A percentile compares a stretch with the other conserved stretches of the same genome.
phyloP scores from a whole-genome alignment of 2,113 vertebrate genomes.

The Puffinus mauretanicus region DNA sequence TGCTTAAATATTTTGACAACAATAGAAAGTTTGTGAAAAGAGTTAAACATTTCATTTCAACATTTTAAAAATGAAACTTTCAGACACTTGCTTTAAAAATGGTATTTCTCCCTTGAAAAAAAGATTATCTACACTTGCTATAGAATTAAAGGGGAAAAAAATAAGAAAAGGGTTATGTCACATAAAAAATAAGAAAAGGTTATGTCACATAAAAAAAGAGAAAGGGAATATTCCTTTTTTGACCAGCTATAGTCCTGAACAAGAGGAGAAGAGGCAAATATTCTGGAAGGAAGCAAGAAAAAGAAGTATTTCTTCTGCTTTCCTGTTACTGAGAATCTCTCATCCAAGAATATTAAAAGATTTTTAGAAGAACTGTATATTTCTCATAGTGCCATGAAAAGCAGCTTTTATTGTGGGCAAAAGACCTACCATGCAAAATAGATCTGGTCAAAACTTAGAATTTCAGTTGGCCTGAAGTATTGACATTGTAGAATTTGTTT shows the following conservation, averaged over 20 bases:
- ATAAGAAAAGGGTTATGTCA: neutral
- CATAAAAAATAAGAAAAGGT: neutral
- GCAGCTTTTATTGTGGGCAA: neutral
- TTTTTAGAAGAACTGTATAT: neutral
- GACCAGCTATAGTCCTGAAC: neutral
- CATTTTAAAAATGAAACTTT: neutral
- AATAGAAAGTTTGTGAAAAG: neutral
- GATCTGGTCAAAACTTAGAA: neutral
- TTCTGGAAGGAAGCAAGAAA: neutral
- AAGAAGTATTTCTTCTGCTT: neutral
- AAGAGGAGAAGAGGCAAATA: neutral
- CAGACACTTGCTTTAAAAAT: neutral
- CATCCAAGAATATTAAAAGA: neutral
- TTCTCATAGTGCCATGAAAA: neutral
- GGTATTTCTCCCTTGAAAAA: neutral
- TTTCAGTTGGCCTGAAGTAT: neutral
- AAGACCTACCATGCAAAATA: neutral
- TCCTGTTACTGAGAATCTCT: neutral
- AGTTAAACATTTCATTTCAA: neutral
- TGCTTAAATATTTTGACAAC: neutral
- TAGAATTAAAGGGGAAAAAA: neutral
- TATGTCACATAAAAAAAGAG: neutral
- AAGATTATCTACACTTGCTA: neutral
- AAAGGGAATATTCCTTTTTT: neutral
- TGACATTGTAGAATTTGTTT: neutral